Evolutionary conservation across 2,888 invertebrate genomes (phyloP).

Genomic region (Conops quadrifasciatus): DNA sequence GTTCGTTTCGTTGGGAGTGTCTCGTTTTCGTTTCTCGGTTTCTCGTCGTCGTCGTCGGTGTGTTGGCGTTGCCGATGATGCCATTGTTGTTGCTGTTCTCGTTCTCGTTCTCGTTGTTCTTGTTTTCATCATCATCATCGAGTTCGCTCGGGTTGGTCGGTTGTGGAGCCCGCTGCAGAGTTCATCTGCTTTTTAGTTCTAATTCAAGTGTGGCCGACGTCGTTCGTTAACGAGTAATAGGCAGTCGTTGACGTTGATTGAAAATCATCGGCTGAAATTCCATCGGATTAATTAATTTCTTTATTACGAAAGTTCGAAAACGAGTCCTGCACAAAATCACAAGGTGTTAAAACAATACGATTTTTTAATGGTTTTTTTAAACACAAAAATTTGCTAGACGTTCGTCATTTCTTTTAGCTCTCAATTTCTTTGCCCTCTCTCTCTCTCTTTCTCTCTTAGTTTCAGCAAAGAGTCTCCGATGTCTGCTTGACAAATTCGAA

Average conservation of each 20-base stretch:
- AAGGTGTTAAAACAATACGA: conserved; percentile 8
- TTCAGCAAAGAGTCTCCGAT: too few species aligned
- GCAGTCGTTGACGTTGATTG: neutral
- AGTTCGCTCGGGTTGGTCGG: neutral
- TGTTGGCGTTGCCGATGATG: neutral
- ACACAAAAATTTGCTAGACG: too few species aligned
- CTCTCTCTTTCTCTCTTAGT: too few species aligned
- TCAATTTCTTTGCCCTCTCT: too few species aligned
- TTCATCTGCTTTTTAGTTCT: conserved; percentile 26
- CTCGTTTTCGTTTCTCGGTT: neutral
- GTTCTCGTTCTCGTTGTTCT: neutral
- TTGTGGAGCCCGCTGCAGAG: conserved; percentile 15
- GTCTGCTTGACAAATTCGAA: neutral
- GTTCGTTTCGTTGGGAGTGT: neutral
- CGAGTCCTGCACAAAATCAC: neutral
- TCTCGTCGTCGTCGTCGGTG: neutral
- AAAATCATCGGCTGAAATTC: neutral
- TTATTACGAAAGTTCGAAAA: neutral
- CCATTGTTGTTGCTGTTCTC: conserved; percentile 12
- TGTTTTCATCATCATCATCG: neutral
- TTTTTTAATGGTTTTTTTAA: neutral
- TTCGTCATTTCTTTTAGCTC: neutral
- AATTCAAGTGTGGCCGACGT: conserved; percentile 28
- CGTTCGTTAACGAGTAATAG: conserved; percentile 7
- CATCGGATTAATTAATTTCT: conserved; percentile 15